phyloP scores from a whole-genome alignment of 2,113 vertebrate genomes.

The Crypturellus undulatus region DNA sequence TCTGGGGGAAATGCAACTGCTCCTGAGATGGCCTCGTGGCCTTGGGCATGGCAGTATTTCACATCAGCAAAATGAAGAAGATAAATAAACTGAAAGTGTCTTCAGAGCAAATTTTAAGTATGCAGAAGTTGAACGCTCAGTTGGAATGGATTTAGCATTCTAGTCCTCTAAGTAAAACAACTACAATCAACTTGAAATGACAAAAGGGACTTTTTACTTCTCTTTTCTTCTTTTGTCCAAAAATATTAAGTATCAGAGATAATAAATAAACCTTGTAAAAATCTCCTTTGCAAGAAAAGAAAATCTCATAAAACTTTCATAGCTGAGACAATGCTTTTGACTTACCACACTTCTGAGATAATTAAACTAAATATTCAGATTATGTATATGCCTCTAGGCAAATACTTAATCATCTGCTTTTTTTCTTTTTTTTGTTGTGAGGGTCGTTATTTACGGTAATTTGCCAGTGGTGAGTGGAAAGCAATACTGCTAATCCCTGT shows the following conservation, averaged over 20 bases:
- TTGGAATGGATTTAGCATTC: background rate
- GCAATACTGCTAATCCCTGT: background rate
- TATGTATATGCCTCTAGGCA: slow-evolving; percentile 9
- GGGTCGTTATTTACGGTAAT: slow-evolving; percentile 51
- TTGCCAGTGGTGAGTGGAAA: slow-evolving; percentile 45
- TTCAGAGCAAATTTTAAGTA: background rate
- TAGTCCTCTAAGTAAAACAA: background rate
- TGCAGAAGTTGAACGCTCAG: background rate
- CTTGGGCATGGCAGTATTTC: background rate
- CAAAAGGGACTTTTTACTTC: background rate
- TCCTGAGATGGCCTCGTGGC: background rate
- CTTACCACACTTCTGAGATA: slow-evolving; percentile 31
- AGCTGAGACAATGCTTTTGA: slow-evolving; percentile 5
- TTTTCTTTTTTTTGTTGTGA: background rate
- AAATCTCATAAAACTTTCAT: background rate
- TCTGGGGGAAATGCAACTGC: background rate
- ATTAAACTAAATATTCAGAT: slow-evolving; percentile 63
- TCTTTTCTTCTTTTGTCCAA: background rate
- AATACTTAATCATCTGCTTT: slow-evolving; percentile 42
- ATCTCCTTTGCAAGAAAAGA: background rate
- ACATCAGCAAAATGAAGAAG: background rate
- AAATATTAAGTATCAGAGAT: background rate
- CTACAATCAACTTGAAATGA: background rate
- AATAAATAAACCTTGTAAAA: slow-evolving; percentile 3
- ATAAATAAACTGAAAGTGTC: background rate